These are phyloP conservation scores for Syngnathus scovelli DNA, from an alignment of 2,113 vertebrate genomes.

Conservation along the genomic window DNA sequence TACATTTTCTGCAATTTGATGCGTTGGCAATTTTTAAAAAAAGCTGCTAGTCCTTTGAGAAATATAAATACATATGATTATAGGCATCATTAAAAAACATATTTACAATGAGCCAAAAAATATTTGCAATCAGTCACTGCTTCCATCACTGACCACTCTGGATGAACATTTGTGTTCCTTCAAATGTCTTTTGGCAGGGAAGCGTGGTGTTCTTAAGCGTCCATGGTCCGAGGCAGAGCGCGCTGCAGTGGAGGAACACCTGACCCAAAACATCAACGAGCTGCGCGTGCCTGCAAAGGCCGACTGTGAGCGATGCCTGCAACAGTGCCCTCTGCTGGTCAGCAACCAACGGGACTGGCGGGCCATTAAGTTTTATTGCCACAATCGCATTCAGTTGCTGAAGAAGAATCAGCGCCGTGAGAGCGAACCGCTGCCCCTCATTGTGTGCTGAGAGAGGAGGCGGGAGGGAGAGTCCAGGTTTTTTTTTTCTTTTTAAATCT, in stretches of 20 bases:
- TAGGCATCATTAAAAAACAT: too few relatives aligned
- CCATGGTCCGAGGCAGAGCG: constrained; percentile 75
- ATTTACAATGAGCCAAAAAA: too few relatives aligned
- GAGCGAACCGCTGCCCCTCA: constrained; percentile 50
- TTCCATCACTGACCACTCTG: background rate
- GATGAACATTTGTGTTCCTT: constrained; percentile 4
- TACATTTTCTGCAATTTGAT: too few relatives aligned
- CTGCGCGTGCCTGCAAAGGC: constrained; percentile 74
- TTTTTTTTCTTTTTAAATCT: background rate
- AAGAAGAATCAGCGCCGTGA: constrained; percentile 73
- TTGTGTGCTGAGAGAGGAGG: constrained; percentile 58
- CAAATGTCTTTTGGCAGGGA: constrained; percentile 49
- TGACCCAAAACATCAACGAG: constrained; percentile 71
- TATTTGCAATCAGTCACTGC: too few relatives aligned
- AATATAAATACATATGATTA: too few relatives aligned
- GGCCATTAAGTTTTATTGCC: constrained; percentile 76
- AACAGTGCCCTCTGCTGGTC: constrained; percentile 74
- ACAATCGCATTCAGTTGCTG: constrained; percentile 75
- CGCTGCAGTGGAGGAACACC: constrained; percentile 71
- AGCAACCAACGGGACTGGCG: constrained; percentile 76
- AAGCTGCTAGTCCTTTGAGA: too few relatives aligned
- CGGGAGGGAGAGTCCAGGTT: background rate
- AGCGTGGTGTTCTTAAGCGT: constrained; percentile 75
- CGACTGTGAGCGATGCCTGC: constrained; percentile 74
- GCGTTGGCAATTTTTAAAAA: too few relatives aligned